Conservation (phyloP, 2,113 vertebrate genomes). For the Sturnira hondurensis region DNA sequence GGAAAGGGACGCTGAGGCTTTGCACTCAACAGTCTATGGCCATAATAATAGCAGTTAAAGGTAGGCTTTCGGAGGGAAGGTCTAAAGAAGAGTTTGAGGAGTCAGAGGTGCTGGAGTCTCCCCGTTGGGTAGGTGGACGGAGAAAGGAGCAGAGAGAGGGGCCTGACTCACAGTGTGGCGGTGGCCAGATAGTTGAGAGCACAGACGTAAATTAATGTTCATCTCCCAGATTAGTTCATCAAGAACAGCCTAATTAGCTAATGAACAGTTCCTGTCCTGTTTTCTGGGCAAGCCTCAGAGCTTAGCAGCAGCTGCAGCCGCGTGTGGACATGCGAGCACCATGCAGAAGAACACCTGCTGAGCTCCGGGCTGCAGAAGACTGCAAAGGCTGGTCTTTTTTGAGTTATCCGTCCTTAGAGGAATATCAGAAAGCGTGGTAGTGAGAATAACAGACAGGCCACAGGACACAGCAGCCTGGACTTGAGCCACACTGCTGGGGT, state of each 20-base stretch:
- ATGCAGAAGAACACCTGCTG: not conserved
- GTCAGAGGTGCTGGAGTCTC: not conserved
- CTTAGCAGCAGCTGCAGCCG: slow-evolving; percentile 36
- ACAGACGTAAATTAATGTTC: slow-evolving; percentile 61
- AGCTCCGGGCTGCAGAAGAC: not conserved
- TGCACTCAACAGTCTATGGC: not conserved
- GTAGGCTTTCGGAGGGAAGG: not conserved
- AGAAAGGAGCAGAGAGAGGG: not conserved
- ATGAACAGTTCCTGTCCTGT: slow-evolving; percentile 48
- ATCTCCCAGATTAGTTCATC: slow-evolving; percentile 62
- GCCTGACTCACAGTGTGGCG: not conserved
- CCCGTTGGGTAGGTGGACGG: not conserved
- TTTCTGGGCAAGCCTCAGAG: slow-evolving; percentile 20
- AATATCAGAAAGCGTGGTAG: not conserved
- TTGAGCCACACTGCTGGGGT: not conserved
- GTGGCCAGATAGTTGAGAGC: not conserved
- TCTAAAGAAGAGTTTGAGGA: not conserved
- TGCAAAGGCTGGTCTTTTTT: not conserved
- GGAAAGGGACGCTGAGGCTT: not conserved
- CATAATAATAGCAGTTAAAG: not conserved
- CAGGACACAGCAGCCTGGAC: not conserved
- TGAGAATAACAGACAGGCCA: not conserved
- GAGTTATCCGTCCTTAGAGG: not conserved
- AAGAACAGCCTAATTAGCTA: slow-evolving; percentile 70
- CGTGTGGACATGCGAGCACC: not conserved